Conservation (phyloP, 2,113 vertebrate species). For the Falcunculus frontatus region DNA sequence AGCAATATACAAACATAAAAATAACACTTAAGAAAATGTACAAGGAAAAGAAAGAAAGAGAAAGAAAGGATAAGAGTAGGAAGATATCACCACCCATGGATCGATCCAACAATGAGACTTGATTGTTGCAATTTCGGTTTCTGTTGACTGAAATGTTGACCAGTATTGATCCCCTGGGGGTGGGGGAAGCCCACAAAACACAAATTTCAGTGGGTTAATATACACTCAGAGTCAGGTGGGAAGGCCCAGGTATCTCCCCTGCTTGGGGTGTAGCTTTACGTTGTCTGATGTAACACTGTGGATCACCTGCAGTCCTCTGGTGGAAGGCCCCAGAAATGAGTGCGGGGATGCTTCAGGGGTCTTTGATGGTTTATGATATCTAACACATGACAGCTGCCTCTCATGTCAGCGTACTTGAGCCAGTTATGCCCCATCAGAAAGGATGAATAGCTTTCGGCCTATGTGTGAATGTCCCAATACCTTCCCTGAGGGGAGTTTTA, state of each 20-base stretch:
- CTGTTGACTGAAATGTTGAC: not conserved
- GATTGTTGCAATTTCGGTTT: not conserved
- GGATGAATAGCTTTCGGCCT: not conserved
- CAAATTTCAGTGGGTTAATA: not conserved
- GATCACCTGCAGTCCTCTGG: not conserved
- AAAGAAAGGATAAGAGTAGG: not conserved
- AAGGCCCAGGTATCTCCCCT: not conserved
- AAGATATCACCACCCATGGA: not conserved
- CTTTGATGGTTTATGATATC: not conserved
- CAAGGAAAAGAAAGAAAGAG: not conserved
- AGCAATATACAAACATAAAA: not conserved
- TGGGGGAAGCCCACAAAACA: not conserved
- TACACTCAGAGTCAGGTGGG: accelerated
- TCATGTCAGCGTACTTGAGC: not conserved
- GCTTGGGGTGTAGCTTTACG: not conserved
- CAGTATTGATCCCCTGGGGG: not conserved
- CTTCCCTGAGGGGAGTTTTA: not conserved
- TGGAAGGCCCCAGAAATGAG: not conserved
- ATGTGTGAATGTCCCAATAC: not conserved
- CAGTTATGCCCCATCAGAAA: not conserved
- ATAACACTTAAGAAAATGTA: not conserved
- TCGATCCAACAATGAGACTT: accelerated
- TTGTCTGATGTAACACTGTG: not conserved
- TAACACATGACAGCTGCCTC: not conserved
- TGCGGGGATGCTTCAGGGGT: not conserved